Conservation (phyloP, 2,888 invertebrate genomes). For the Tachystola acroxantha region DNA sequence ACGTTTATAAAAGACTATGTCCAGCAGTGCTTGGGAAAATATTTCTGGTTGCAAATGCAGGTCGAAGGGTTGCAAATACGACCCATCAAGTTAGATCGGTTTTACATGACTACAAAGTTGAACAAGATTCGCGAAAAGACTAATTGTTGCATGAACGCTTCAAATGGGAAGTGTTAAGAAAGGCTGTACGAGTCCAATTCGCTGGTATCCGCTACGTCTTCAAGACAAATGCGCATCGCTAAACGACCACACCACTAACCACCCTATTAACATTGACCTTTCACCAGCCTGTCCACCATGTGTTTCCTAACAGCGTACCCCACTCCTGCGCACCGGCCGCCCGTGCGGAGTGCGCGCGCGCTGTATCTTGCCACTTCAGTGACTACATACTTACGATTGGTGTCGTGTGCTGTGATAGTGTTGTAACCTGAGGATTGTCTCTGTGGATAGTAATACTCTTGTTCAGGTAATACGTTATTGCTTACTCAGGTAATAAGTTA, state of each 20-base stretch:
- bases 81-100: no score
- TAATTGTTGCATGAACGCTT: no score
- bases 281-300: not conserved
- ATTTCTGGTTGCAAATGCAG: no score
- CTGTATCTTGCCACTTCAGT: not conserved
- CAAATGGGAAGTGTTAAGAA: no score
- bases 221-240: not conserved
- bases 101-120: no score
- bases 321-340: conserved; percentile 6
- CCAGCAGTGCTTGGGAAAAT: no score
- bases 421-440: conserved; percentile 5
- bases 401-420: conserved; percentile 8
- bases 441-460: conserved; percentile 2
- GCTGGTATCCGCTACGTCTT: no score
- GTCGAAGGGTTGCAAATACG: no score
- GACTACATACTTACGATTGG: not conserved
- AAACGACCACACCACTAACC: not conserved
- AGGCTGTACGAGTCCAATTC: no score
- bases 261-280: conserved; percentile 14
- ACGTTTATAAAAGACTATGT: no score
- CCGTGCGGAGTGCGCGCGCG: conserved; percentile 6
- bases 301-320: conserved; percentile 6
- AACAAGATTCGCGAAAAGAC: no score
- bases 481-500: no score
- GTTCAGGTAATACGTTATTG: not conserved